Evolutionary conservation across 1,140 invertebrate genomes (phyloP).

Genomic region (Bombus cullumanus): DNA sequence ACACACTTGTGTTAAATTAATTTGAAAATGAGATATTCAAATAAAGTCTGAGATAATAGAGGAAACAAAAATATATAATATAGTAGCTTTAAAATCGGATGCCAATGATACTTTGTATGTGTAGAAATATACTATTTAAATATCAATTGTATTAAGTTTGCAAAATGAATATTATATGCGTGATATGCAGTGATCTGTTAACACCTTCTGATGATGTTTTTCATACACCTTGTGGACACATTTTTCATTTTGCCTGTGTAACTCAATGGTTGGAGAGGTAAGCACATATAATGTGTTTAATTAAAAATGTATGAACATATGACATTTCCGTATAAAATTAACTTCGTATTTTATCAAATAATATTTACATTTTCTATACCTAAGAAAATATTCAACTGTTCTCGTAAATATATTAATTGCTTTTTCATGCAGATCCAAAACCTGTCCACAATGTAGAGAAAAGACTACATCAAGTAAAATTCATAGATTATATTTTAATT

Average conservation of each 20-base stretch:
- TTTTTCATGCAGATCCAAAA: constrained; percentile 80
- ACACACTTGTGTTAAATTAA: too few species aligned
- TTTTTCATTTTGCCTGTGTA: constrained; percentile 86
- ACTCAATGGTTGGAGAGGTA: constrained; percentile 87
- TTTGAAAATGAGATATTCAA: too few species aligned
- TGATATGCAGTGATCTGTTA: constrained; percentile 87
- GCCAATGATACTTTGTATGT: too few species aligned
- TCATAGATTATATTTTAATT: constrained; percentile 86
- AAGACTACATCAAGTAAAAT: constrained; percentile 85
- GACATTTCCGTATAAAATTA: neutral
- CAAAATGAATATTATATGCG: constrained; percentile 86
- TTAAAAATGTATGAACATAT: too few species aligned
- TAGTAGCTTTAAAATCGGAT: too few species aligned
- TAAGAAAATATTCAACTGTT: neutral
- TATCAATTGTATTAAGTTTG: neutral
- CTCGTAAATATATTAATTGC: neutral
- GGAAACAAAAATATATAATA: neutral
- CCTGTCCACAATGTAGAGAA: constrained; percentile 88
- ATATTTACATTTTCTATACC: neutral
- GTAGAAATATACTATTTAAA: neutral
- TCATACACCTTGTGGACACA: constrained; percentile 86
- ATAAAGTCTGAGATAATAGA: too few species aligned
- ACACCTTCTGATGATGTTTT: constrained; percentile 84
- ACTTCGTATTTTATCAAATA: neutral
- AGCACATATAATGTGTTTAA: constrained; percentile 14